Conservation (phyloP, 2,888 invertebrate species). For the Atherix ibis region DNA sequence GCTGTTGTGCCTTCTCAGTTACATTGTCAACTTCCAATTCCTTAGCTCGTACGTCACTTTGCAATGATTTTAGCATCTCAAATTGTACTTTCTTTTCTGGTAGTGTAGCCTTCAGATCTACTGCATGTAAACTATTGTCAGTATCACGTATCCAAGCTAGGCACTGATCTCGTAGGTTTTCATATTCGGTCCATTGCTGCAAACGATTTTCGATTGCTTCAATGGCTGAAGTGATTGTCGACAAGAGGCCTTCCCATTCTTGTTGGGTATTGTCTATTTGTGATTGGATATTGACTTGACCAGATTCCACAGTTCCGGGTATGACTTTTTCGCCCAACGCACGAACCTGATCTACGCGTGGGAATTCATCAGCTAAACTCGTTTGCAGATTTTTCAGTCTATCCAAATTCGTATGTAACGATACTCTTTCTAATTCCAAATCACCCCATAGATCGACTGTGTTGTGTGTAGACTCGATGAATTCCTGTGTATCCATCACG, state of each 20-base stretch:
- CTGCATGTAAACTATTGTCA: conserved; percentile 72
- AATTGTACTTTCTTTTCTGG: conserved; percentile 73
- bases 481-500: conserved; percentile 72
- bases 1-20: conserved; percentile 75
- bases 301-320: conserved; percentile 67
- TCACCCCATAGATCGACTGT: conserved; percentile 74
- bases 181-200: conserved; percentile 85
- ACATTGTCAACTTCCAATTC: conserved; percentile 86
- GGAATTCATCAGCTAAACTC: conserved; percentile 72
- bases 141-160: conserved; percentile 75
- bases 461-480: conserved; percentile 69
- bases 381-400: conserved; percentile 64
- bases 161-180: conserved; percentile 69
- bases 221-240: conserved; percentile 60
- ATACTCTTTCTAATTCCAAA: conserved; percentile 65
- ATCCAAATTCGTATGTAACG: conserved; percentile 73
- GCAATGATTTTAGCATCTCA: conserved; percentile 59
- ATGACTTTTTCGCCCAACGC: conserved; percentile 78
- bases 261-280: conserved; percentile 79
- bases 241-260: conserved; percentile 73
- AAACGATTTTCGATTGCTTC: conserved; percentile 67
- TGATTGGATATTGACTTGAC: conserved; percentile 69
- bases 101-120: conserved; percentile 69
- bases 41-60: conserved; percentile 79
- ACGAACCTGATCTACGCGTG: conserved; percentile 63